Evolutionary conservation across 2,113 vertebrate species (phyloP), one percentile per base, ranked within the genome.

Genomic region (Thoracochromis brauschi): DNA sequence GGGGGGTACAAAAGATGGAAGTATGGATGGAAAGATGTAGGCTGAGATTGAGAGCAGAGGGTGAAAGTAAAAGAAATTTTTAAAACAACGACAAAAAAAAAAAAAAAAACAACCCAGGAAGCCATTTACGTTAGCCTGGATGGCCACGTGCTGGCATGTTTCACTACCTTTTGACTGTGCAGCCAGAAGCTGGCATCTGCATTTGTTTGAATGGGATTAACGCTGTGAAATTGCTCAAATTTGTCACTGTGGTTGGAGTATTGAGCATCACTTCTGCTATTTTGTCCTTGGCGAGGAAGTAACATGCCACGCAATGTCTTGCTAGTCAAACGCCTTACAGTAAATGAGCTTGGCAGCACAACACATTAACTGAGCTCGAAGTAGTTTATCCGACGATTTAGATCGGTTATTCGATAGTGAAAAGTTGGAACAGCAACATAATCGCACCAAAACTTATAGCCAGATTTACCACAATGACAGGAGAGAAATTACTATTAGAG

Each of bases 91-190:
- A 21, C 9, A 21, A 19, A 26, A 65, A 8, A 16, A 31, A 35
- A 35, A 26, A 26, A 26, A 6, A 14, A 94, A 83, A 2, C 1
- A n/a, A n/a, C 6, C 21, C 21, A 95, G 92, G 93, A 94, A 95
- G 90, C 81, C 82, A 88, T 95, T 89, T 82, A 81, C 83, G 87
- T 91, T 82, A 87, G 90, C 73, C 78, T 84, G 89, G 89, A 94
- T 80, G 87, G 85, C 78, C 85, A 83, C 68, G 47, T 88, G 89
- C 80, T 79, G 89, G 85, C 82, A 86, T 42, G 80, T 87, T 89
- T 87, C 84, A 65, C 60, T 73, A 63, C 21, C 88, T 73, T 84
- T 53, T 51, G 8, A 83, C 85, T 80, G 29, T 73, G 65, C 17
- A 54, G 53, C 5, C 63, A 85, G 82, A 63, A 80, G 57, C 42